Conservation (phyloP, 2,113 vertebrate genomes). For the Lepus timidus region DNA sequence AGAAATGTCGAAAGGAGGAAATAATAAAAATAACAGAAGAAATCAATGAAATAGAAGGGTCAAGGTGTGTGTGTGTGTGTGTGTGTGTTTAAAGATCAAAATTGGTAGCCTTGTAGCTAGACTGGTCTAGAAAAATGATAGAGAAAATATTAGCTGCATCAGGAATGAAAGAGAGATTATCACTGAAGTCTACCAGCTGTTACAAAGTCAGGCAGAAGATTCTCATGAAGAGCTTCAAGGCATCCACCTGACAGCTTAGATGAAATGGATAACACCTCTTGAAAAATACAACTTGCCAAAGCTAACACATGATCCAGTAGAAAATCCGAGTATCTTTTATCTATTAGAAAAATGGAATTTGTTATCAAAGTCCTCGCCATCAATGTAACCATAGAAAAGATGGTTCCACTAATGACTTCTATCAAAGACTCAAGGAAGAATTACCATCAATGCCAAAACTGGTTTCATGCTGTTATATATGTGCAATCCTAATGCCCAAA, state of each 20-base stretch:
- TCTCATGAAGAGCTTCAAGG: neutral
- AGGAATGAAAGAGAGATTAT: neutral
- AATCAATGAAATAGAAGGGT: neutral
- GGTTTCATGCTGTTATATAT: neutral
- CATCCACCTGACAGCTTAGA: neutral
- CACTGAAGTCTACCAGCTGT: neutral
- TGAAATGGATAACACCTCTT: neutral
- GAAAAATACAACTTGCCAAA: neutral
- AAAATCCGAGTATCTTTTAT: neutral
- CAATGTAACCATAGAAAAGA: neutral
- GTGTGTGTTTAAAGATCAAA: neutral
- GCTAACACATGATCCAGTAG: neutral
- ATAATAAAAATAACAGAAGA: neutral
- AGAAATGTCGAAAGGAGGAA: neutral
- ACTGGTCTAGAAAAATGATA: neutral
- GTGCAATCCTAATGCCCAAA: neutral
- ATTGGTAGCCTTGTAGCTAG: neutral
- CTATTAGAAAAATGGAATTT: neutral
- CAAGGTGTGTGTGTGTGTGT: neutral
- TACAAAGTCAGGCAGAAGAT: neutral
- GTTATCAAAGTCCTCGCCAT: neutral
- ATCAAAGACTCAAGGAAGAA: neutral
- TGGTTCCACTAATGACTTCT: neutral
- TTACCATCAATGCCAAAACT: neutral
- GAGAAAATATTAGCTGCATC: neutral